Evolutionary conservation across 2,113 vertebrate species (phyloP).

Genomic region (Danionella cerebrum): DNA sequence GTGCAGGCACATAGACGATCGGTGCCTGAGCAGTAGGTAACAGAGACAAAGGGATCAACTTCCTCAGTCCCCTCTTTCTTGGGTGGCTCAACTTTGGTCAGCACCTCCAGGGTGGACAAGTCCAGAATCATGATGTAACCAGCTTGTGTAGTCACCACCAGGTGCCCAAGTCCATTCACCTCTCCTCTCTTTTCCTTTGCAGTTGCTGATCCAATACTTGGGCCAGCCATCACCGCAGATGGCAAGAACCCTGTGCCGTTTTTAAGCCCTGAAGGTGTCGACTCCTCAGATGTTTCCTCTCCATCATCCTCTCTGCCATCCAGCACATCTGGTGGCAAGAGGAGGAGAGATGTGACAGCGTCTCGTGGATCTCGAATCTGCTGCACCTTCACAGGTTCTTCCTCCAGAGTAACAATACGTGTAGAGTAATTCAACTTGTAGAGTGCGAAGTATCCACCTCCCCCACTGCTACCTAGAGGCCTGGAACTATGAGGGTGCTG

Average conservation of each 20-base stretch:
- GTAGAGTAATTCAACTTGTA: constrained; percentile 98
- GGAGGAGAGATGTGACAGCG: constrained; percentile 90
- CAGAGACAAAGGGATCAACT: constrained; percentile 90
- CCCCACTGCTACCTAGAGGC: constrained; percentile 49
- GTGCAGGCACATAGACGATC: constrained; percentile 98
- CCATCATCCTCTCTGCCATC: constrained; percentile 91
- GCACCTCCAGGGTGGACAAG: constrained; percentile 89
- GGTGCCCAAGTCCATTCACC: constrained; percentile 81
- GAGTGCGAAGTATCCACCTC: constrained; percentile 89
- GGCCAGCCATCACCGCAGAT: not conserved
- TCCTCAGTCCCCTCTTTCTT: constrained; percentile 90
- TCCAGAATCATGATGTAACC: constrained; percentile 96
- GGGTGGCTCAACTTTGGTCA: constrained; percentile 94
- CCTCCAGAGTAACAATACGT: constrained; percentile 90
- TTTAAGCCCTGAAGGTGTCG: constrained; percentile 71
- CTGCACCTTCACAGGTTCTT: constrained; percentile 91
- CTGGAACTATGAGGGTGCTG: constrained; percentile 57
- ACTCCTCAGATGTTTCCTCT: constrained; percentile 84
- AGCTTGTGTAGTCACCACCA: constrained; percentile 95
- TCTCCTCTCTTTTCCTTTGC: constrained; percentile 80
- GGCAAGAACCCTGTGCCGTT: constrained; percentile 50
- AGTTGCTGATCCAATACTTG: constrained; percentile 26
- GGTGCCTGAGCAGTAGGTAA: constrained; percentile 97
- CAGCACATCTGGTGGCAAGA: constrained; percentile 91
- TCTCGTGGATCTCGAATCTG: constrained; percentile 94